Evolutionary conservation across 2,797 vertebrate species (phyloP), one percentile per base, ranked within the genome.

Genomic region (Leptatherina wallacei): DNA sequence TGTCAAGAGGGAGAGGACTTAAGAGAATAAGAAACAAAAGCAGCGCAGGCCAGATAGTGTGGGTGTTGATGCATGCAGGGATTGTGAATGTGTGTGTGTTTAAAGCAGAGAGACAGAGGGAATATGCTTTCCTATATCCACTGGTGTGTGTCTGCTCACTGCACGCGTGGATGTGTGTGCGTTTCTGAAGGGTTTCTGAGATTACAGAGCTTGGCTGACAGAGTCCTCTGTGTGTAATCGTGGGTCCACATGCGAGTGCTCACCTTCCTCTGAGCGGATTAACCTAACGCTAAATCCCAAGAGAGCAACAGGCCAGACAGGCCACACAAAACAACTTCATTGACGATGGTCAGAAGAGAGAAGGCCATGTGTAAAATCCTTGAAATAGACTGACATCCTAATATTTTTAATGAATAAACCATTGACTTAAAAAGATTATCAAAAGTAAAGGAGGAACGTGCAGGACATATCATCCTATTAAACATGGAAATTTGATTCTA

Each of bases 1-100:
- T 95, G 94, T 94, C 94, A 93, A 94, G 94, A 95, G 95, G 95
- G 94, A 97, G 94, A 97, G 93, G 95, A 94, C 91, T 92, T 82
- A 77, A 88, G 89, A 93, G 92, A 96, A 94, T 75, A 94, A 88
- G 85, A 92, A 90, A 90, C 81, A 93, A 94, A 91, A 81, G 90
- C 86, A 83, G 87, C 86, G 81, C 90, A 90, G 90, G 86, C 86
- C 83, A 79, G 73, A 83, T 67, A 83, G 82, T 80, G 89, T 89
- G 85, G 85, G 86, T 89, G 90, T 85, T 57, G 30, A 61, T 91
- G 85, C 74, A 65, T 74, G 63, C 20, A 38, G 69, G 68, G 69
- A 80, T 77, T 74, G 54, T 68, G 24, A 27, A 2, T 27, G 59
- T 65, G 51, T 56, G 40, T 47, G 38, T 12, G 30, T 42, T 29